A percentile compares a stretch with the other conserved stretches of the same genome.
Conservation (phyloP, 2,888 invertebrate genomes). For the Drosophila sordidula region DNA sequence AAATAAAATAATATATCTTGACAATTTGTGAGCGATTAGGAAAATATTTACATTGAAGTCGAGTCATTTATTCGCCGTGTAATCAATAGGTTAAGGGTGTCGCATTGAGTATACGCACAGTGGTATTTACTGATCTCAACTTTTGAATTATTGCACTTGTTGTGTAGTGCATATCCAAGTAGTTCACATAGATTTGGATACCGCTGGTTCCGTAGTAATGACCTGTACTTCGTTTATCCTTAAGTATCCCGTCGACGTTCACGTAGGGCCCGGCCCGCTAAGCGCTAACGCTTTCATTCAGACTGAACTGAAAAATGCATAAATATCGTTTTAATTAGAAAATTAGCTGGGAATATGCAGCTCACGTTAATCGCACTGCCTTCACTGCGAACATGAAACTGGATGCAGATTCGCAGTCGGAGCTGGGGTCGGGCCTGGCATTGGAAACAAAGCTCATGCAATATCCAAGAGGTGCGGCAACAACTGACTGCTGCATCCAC, state of each 20-base stretch:
- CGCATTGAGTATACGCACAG: not conserved
- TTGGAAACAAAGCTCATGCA: conserved; percentile 66
- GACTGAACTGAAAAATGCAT: conserved; percentile 81
- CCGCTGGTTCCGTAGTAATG: conserved; percentile 3
- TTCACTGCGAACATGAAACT: conserved; percentile 54
- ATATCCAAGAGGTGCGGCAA: conserved; percentile 79
- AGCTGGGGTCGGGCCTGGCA: not conserved
- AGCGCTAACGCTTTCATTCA: conserved; percentile 63
- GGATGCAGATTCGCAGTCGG: conserved; percentile 27
- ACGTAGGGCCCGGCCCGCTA: conserved; percentile 10
- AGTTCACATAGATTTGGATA: conserved; percentile 15
- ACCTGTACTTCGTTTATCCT: conserved; percentile 5
- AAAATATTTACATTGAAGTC: too few species aligned
- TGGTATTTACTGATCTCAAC: conserved; percentile 4
- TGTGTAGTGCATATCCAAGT: conserved; percentile 25
- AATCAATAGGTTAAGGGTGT: not conserved
- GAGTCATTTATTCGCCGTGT: too few species aligned
- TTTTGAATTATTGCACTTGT: not conserved
- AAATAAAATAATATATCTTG: too few species aligned
- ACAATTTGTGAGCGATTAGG: too few species aligned
- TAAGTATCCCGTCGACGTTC: conserved; percentile 2
- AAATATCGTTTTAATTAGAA: conserved; percentile 85
- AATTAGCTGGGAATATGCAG: conserved; percentile 85
- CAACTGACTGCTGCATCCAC: conserved; percentile 52
- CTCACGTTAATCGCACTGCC: conserved; percentile 85